Conservation (phyloP, 2,113 vertebrate genomes). For the Pituophis catenifer region DNA sequence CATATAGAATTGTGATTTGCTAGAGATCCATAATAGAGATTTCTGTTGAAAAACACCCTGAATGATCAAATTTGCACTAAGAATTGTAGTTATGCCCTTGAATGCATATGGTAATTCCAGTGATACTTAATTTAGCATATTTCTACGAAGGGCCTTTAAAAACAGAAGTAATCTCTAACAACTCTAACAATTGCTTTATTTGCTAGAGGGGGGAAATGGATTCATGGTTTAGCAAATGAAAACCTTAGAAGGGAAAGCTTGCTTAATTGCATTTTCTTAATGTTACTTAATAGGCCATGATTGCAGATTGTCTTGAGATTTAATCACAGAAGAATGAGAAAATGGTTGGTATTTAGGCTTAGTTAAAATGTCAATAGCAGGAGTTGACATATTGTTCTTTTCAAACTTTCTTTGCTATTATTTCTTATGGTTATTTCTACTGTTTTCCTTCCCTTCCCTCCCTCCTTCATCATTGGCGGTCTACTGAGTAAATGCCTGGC, state of each 20-base stretch:
- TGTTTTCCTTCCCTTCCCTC: not conserved
- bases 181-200: not conserved
- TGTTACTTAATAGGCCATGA: not conserved
- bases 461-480: slow-evolving; percentile 6
- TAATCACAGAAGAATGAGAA: not conserved
- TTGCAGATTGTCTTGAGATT: not conserved
- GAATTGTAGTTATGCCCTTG: not conserved
- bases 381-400: not conserved
- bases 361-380: not conserved
- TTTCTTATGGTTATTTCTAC: not conserved
- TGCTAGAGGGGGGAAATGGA: not conserved
- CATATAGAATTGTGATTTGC: not conserved
- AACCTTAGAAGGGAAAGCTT: not conserved
- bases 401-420: slow-evolving; percentile 14
- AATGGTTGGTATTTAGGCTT: not conserved
- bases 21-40: not conserved
- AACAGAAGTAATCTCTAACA: not conserved
- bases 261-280: not conserved
- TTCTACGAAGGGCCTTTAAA: not conserved
- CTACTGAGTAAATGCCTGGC: slow-evolving; percentile 36
- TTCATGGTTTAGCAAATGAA: not conserved
- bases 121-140: not conserved
- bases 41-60: not conserved
- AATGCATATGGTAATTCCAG: not conserved
- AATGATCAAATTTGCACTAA: not conserved